A percentile compares a stretch with the other conserved stretches of the same genome.
phyloP scores from a whole-genome alignment of 2,797 vertebrate genomes.

The Hylomyscus alleni region DNA sequence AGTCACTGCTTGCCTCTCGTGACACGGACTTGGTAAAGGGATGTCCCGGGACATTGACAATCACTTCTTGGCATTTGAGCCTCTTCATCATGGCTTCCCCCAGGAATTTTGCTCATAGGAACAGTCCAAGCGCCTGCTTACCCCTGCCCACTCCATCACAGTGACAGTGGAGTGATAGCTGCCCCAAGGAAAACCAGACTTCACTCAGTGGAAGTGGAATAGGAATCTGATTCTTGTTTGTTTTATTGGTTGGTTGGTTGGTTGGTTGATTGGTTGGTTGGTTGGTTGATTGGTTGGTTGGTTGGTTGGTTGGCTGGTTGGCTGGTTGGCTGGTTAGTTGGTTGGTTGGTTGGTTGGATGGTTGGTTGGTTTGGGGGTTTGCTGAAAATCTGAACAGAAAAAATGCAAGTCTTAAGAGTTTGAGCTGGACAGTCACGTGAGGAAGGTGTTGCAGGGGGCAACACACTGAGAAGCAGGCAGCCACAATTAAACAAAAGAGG shows the following conservation, averaged over 20 bases:
- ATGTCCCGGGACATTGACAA: not conserved
- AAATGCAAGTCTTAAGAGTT: not conserved
- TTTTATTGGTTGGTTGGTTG: not conserved
- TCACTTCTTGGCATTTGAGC: not conserved
- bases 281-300: not conserved
- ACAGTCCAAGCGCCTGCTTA: not conserved
- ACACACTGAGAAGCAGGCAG: not conserved
- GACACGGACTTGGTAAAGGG: not conserved
- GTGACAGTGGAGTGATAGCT: not conserved
- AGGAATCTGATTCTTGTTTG: not conserved
- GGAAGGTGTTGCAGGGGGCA: not conserved
- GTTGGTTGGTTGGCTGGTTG: too few species aligned
- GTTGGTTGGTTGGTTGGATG: not conserved
- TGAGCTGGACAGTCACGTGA: not conserved
- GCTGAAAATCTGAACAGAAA: not conserved
- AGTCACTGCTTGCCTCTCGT: not conserved
- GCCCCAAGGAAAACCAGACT: not conserved
- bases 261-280: too few species aligned
- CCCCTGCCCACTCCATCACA: not conserved
- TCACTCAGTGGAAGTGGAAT: not conserved
- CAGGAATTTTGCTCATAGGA: too few species aligned
- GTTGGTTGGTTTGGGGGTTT: not conserved
- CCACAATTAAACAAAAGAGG: not conserved
- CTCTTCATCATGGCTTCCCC: not conserved
- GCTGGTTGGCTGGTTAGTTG: not conserved